Conservation (phyloP, 1,140 invertebrate genomes). For the Zaprionus ghesquierei region DNA sequence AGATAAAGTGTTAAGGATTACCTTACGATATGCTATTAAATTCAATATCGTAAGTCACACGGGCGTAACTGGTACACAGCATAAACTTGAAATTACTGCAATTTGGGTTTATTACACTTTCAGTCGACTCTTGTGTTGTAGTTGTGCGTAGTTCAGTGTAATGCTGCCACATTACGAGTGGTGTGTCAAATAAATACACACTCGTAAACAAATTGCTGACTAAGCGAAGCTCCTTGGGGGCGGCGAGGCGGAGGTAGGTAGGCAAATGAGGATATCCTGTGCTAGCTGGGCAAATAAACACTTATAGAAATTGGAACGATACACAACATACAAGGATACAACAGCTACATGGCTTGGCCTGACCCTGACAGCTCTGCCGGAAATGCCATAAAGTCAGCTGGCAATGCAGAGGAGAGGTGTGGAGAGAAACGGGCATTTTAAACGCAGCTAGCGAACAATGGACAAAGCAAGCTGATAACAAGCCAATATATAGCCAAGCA, state of each 20-base stretch:
- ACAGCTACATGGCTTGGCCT: background rate
- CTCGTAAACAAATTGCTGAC: conserved; percentile 28
- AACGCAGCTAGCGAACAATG: conserved; percentile 7
- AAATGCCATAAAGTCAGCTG: conserved; percentile 8
- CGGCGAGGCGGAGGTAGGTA: background rate
- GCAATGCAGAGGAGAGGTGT: background rate
- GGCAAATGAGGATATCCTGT: conserved; percentile 39
- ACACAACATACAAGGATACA: conserved; percentile 13
- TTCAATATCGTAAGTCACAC: background rate
- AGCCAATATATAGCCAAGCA: too few species aligned
- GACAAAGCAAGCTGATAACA: background rate
- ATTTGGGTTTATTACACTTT: conserved; percentile 10
- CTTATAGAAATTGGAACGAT: conserved; percentile 20
- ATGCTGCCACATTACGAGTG: conserved; percentile 6
- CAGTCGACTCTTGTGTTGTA: conserved; percentile 1
- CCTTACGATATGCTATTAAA: background rate
- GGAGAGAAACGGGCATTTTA: background rate
- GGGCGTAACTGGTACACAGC: background rate
- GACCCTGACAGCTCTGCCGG: conserved; percentile 12
- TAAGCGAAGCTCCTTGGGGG: background rate
- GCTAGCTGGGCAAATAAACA: conserved; percentile 17
- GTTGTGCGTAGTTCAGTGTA: background rate
- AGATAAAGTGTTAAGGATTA: background rate
- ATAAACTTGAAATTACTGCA: conserved; percentile 8
- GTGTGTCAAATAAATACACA: conserved; percentile 18